phyloP scores from a whole-genome alignment of 2,888 invertebrate genomes.

The Apodemia duryi region DNA sequence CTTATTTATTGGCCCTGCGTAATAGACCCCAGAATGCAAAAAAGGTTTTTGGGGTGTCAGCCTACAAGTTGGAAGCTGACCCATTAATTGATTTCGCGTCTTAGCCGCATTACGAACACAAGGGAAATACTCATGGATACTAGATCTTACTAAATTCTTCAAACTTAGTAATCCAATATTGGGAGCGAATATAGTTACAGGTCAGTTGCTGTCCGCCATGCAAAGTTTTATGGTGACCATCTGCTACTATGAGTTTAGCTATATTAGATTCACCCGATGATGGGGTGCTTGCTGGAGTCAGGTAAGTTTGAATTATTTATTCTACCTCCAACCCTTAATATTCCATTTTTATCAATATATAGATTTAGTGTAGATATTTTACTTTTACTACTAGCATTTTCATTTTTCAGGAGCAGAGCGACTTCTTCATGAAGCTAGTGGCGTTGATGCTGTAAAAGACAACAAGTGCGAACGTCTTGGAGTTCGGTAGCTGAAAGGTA shows the following conservation, averaged over 20 bases:
- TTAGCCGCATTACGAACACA: neutral
- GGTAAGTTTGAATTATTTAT: slow-evolving; percentile 18
- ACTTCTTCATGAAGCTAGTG: too few species aligned
- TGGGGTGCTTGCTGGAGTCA: slow-evolving; percentile 17
- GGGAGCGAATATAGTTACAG: neutral
- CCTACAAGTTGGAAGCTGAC: neutral
- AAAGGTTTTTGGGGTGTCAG: neutral
- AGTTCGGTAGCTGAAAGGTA: neutral
- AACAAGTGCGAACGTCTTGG: too few species aligned
- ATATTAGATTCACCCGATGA: slow-evolving; percentile 20
- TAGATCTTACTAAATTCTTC: neutral
- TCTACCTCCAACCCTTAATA: slow-evolving; percentile 22
- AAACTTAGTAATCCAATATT: neutral
- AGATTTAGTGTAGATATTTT: slow-evolving; percentile 17
- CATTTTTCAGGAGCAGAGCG: too few species aligned
- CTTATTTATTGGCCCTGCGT: neutral
- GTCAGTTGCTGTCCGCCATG: neutral
- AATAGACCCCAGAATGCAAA: neutral
- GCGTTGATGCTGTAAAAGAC: too few species aligned
- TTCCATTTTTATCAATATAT: slow-evolving; percentile 17
- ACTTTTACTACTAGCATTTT: neutral
- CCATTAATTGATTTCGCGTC: slow-evolving; percentile 20
- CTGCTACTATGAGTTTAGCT: slow-evolving; percentile 24
- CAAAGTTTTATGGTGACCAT: neutral
- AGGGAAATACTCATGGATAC: neutral